Conservation (phyloP, 2,797 vertebrate species). For the Lycodopsis pacificus region DNA sequence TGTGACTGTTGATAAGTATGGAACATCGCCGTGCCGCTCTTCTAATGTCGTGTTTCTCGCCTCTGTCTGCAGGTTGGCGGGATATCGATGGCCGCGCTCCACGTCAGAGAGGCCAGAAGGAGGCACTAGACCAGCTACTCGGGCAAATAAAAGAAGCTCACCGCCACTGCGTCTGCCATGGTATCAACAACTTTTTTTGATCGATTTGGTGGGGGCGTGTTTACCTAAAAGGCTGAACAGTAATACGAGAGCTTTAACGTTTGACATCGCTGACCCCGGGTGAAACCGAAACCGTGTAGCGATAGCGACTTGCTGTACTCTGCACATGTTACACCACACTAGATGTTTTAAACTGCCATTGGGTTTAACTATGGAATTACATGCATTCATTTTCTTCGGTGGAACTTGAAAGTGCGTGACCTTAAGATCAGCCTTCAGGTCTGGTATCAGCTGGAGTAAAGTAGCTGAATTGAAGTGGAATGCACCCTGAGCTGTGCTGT, state of each 20-base stretch:
- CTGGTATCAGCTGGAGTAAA: conserved; percentile 13
- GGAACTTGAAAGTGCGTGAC: conserved; percentile 27
- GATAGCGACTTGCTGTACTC: conserved; percentile 19
- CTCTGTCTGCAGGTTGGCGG: conserved; percentile 86
- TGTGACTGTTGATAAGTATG: not conserved
- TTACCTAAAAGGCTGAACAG: conserved; percentile 15
- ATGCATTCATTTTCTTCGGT: not conserved
- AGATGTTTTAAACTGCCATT: conserved; percentile 13
- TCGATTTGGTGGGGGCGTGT: conserved; percentile 16
- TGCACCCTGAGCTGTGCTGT: conserved; percentile 2
- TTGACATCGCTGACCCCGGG: conserved; percentile 23
- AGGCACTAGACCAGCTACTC: conserved; percentile 89
- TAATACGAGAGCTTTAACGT: conserved; percentile 34
- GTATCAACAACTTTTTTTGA: conserved; percentile 77
- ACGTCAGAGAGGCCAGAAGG: conserved; percentile 86
- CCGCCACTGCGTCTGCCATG: conserved; percentile 90
- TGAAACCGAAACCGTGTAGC: conserved; percentile 28
- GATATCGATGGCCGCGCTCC: conserved; percentile 86
- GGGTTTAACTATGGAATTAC: conserved; percentile 16
- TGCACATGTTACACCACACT: conserved; percentile 8
- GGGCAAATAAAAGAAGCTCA: conserved; percentile 90
- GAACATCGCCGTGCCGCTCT: not conserved
- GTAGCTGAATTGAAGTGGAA: conserved; percentile 14
- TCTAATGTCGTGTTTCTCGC: not conserved
- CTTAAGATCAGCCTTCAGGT: conserved; percentile 22